Evolutionary conservation across 1,140 invertebrate species (phyloP), one percentile per base, ranked within the genome.

Genomic region (Hetaerina americana): DNA sequence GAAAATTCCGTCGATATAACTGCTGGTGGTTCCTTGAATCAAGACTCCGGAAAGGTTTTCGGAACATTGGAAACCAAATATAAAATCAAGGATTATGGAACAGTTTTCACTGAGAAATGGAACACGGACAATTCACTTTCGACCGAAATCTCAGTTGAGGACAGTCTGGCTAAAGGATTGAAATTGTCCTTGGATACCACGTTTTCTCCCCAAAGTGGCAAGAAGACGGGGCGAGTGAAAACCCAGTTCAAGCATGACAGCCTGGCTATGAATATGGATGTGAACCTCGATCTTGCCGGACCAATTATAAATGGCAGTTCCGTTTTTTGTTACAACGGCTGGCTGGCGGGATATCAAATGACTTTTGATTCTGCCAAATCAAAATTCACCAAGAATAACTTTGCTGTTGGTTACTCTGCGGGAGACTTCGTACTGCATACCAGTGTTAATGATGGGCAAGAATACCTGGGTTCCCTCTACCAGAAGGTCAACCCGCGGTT

Each of bases 91-190:
- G 94, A 97, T 77, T 93, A 96, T 83, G 95, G 94, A 85, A 28
- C 99, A 24, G 97, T 95, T 68, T 93, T 99, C 79, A 92, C 93
- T 74, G 97, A 99, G 82, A 99, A 97, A 82, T 99, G 97, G 97
- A 99, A 95, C 81, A 99, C 97, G 57, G 95, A 98, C 80, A 99
- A 99, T 83, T 92, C 92, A 27, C 85, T 99, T 28, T 89, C 89
- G 73, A 95, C 95, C 72, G 96, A 98, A 82, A 84, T 98, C 68
- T 89, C 92, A 40, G 85, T 98, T 73, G 89, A 94, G 79, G 95
- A 99, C 82, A 92, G 98, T 81, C 80, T 96, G 72, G 85, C 92
- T 71, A 88, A 95, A 78, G 97, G 97, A 72, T 85, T 98, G 31
- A 98, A 98, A 78, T 77, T 98, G 69, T 89, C 92, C 73, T 88